Conservation (phyloP, 2,888 invertebrate species). For the Agrenia bidenticulata region DNA sequence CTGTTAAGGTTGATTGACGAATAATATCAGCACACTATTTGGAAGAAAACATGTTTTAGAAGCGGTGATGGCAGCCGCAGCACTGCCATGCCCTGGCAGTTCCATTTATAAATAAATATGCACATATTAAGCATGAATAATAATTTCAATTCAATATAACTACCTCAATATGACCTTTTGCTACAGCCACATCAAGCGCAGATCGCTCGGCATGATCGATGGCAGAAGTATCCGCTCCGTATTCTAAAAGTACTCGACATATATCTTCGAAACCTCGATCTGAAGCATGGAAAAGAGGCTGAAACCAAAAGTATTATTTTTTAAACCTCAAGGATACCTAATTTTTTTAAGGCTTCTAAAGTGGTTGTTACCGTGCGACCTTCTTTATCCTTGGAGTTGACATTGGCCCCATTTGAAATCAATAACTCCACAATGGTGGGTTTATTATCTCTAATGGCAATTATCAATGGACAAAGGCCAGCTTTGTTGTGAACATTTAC, state of each 20-base stretch:
- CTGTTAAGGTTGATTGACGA: no score
- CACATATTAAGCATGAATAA: no score
- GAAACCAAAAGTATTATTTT: background rate
- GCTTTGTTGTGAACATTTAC: constrained; percentile 33
- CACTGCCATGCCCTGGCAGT: no score
- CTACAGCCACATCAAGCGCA: constrained; percentile 30
- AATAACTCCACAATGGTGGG: constrained; percentile 25
- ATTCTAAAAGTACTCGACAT: constrained; percentile 26
- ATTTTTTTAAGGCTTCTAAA: background rate
- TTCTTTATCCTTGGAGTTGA: constrained; percentile 33
- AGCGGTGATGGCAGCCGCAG: no score
- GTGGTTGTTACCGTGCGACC: constrained; percentile 36
- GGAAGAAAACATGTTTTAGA: no score
- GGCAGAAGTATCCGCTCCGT: constrained; percentile 22
- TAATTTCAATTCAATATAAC: background rate
- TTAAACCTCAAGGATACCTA: no score
- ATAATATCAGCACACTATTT: no score
- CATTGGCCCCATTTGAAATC: constrained; percentile 22
- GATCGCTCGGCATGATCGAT: constrained; percentile 32
- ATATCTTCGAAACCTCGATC: constrained; percentile 30
- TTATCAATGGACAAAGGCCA: constrained; percentile 32
- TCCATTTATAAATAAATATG: no score
- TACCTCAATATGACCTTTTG: constrained; percentile 33
- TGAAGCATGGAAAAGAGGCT: constrained; percentile 38
- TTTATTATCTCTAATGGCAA: constrained; percentile 39